phyloP scores from a whole-genome alignment of 2,888 invertebrate species.

The Amitus sp. region DNA sequence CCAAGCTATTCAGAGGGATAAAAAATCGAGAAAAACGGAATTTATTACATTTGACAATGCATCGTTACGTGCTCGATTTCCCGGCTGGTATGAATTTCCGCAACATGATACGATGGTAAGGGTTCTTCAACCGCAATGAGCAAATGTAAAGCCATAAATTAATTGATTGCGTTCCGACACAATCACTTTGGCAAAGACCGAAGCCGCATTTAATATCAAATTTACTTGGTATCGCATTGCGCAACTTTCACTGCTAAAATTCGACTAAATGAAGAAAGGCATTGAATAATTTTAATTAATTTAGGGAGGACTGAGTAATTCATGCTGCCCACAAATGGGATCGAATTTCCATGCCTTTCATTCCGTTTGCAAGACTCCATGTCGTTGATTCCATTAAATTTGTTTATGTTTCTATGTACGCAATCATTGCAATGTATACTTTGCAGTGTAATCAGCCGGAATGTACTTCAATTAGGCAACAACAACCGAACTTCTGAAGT shows the following conservation, averaged over 20 bases:
- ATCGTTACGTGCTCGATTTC: not conserved
- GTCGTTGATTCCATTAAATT: no score
- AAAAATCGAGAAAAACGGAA: no score
- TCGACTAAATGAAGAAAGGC: no score
- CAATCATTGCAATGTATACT: not conserved
- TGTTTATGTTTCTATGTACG: no score
- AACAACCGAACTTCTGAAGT: not conserved
- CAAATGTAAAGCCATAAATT: conserved; percentile 31
- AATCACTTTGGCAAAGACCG: conserved; percentile 16
- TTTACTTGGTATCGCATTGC: conserved; percentile 4
- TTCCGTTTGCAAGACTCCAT: no score
- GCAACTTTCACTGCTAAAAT: not conserved
- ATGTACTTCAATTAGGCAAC: not conserved
- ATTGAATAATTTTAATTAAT: no score
- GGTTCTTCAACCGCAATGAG: conserved; percentile 19
- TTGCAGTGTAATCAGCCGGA: not conserved
- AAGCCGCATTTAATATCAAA: conserved; percentile 34
- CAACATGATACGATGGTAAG: conserved; percentile 9
- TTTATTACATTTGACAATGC: no score
- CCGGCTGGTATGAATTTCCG: not conserved
- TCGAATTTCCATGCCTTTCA: no score
- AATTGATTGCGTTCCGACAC: conserved; percentile 28
- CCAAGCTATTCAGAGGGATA: no score
- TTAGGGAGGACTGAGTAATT: no score
- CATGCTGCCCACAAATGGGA: no score